These are phyloP conservation scores for Melitaea cinxia DNA, from an alignment of 1,140 invertebrate genomes.

Conservation along the genomic window DNA sequence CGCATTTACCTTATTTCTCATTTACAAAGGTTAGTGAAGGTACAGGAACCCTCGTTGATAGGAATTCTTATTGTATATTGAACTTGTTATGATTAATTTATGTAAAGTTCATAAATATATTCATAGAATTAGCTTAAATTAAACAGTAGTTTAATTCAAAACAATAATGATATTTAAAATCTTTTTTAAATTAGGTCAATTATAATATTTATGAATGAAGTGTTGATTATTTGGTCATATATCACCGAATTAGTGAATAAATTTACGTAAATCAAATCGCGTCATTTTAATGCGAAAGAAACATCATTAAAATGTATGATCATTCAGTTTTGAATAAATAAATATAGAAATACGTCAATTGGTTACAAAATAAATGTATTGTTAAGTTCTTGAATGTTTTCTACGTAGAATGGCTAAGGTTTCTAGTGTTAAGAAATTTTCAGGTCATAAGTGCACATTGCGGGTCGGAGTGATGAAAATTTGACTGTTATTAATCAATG, in stretches of 20 bases:
- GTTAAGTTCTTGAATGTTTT: background rate
- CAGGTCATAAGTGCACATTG: conserved; percentile 21
- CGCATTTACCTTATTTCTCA: background rate
- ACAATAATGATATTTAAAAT: background rate
- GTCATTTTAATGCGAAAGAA: background rate
- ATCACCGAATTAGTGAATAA: background rate
- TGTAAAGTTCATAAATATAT: background rate
- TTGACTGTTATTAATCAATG: conserved; percentile 21
- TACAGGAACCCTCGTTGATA: background rate
- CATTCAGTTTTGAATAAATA: background rate
- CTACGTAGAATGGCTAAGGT: background rate
- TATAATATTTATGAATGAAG: conserved; percentile 27
- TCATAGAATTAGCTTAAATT: background rate
- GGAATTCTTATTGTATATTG: background rate
- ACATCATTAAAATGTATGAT: background rate
- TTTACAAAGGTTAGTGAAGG: conserved; percentile 6
- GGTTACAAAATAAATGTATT: background rate
- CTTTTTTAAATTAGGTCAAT: conserved; percentile 30
- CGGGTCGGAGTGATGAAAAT: conserved; percentile 28
- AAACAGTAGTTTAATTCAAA: background rate
- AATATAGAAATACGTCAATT: background rate
- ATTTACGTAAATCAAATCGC: background rate
- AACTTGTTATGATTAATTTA: background rate
- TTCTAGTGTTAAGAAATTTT: conserved; percentile 1
- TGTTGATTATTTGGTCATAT: background rate